Evolutionary conservation across 2,888 invertebrate genomes (phyloP), one percentile per base, ranked within the genome.

Genomic region (Drosophila borborema): DNA sequence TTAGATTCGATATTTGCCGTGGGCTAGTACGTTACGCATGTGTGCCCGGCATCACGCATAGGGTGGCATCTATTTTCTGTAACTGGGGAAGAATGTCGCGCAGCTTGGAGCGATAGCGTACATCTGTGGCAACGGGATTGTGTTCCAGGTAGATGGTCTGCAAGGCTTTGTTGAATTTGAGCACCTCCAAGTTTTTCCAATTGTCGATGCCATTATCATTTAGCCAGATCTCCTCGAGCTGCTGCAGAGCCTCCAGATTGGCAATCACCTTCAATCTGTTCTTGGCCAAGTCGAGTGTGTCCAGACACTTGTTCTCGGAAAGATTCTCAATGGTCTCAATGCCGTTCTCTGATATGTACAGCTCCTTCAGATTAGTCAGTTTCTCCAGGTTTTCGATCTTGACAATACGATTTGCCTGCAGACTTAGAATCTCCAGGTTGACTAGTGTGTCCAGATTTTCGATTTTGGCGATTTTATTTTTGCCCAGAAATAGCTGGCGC

Each of bases 171-270:
- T 96, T 96, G 0, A 93, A 90, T 23, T 94, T 93, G 51, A 99
- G 94, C 61, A 95, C 94, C 41, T 98, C 96, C 3, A 99, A 91
- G 23, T 96, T 96, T 20, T 94, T 94, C 99, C 99, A 99, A 54
- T 97, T 96, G 51, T 95, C 94, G 51, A 99, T 95, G 82, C 95
- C 94, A 93, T 99, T 99, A 93, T 99, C 96, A 91, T 99, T 99
- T 72, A 99, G 93, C 99, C 99, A 99, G 88, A 99, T 95, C 93
- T 99, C 99, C 90, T 98, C 96, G 75, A 99, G 94, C n/a, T 96
- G 94, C 2, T 84, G 91, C 86, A 99, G 94, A 92, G 97, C 96
- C 14, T 94, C 93, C 14, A 99, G 92, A 91, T 98, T 97, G 74
- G 96, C 95, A 76, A 99, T 96, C 3, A 93, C 94, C 43, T 95